Percentiles rank a stretch among this genome's conserved stretches.
Conservation (phyloP, 2,797 vertebrate genomes). For the Trematomus bernacchii region DNA sequence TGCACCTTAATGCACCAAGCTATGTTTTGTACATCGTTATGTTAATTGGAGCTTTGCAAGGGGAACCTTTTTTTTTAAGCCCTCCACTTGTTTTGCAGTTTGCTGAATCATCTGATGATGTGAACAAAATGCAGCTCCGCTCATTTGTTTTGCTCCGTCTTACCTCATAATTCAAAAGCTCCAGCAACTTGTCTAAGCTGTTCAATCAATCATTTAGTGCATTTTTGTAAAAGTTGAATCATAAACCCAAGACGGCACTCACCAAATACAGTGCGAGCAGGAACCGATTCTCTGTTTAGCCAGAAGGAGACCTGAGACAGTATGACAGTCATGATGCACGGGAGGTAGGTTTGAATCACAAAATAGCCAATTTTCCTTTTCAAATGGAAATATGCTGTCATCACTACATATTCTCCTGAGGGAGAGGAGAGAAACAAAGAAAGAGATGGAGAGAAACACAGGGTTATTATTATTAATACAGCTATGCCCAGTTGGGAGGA, state of each 20-base stretch:
- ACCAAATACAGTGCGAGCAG: slow-evolving; percentile 98
- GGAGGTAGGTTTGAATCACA: slow-evolving; percentile 99
- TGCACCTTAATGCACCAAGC: slow-evolving; percentile 26
- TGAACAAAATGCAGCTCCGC: slow-evolving; percentile 16
- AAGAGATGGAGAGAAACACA: slow-evolving; percentile 58
- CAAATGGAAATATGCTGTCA: slow-evolving; percentile 99
- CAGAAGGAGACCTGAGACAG: slow-evolving; percentile 99
- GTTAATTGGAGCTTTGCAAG: slow-evolving; percentile 28
- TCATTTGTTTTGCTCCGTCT: slow-evolving; percentile 33
- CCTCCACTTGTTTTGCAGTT: slow-evolving; percentile 11
- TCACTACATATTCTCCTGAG: slow-evolving; percentile 97
- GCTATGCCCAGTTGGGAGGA: slow-evolving; percentile 46
- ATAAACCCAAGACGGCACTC: slow-evolving; percentile 80
- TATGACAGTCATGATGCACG: slow-evolving; percentile 99
- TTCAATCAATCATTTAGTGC: slow-evolving; percentile 44
- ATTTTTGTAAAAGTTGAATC: slow-evolving; percentile 18
- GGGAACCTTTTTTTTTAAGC: slow-evolving; percentile 6
- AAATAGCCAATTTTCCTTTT: slow-evolving; percentile 99
- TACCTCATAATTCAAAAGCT: slow-evolving; percentile 28
- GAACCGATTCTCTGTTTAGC: slow-evolving; percentile 98
- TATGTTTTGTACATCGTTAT: slow-evolving; percentile 26
- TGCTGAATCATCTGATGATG: slow-evolving; percentile 29
- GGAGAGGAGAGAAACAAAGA: slow-evolving; percentile 67
- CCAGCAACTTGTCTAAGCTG: slow-evolving; percentile 13
- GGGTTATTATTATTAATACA: slow-evolving; percentile 76